Base-by-base conservation (phyloP, 2,888 invertebrate species). In the Iphiclides podalirius region DNA sequence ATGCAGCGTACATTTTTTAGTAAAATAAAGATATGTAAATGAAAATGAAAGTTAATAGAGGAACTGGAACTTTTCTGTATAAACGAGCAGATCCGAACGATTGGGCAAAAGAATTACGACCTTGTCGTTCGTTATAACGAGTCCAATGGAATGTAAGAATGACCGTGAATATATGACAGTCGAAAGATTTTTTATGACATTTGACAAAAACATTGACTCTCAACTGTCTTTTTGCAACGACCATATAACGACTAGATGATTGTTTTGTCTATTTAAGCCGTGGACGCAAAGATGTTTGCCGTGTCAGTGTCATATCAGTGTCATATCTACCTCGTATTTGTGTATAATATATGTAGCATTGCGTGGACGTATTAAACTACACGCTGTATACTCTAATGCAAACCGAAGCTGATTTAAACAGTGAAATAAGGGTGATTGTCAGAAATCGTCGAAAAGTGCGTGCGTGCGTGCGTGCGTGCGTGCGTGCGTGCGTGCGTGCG, bases 131-230 rank as follows among this genome's bases (percentile, higher is more conserved):
- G 66, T 68, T 66, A 65, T 44, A 49, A 49, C 49, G 16, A 64
- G 53, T 60, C 63, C 62, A 57, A 47, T 66, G 75, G 77, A 77
- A 80, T 79, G 77, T 72, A 67, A 61, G 63, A 68, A 63, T 66
- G 78, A 60, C 76, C 80, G 66, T 79, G 76, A 74, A 67, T 70
- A 56, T 64, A 52, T 50, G 45, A 50, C 15, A 40, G 39, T 45
- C 35, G 33, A 40, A 33, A 39, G 12, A 39, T 44, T 49, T 49
- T 49, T 49, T 35, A 31, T 40, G 2, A 41, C 36, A 51, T 31
- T 31, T 14, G 16, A 33, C 37, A 37, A 51, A 45, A 46, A 50
- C 43, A n/a, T 28, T 38, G 35, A 45, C 23, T 45, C 39, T 40
- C 36, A 35, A 35, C 50, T 45, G 16, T 45, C 13, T 39, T 40